Conservation (phyloP, 1,140 invertebrate species). For the Ooceraea biroi region DNA sequence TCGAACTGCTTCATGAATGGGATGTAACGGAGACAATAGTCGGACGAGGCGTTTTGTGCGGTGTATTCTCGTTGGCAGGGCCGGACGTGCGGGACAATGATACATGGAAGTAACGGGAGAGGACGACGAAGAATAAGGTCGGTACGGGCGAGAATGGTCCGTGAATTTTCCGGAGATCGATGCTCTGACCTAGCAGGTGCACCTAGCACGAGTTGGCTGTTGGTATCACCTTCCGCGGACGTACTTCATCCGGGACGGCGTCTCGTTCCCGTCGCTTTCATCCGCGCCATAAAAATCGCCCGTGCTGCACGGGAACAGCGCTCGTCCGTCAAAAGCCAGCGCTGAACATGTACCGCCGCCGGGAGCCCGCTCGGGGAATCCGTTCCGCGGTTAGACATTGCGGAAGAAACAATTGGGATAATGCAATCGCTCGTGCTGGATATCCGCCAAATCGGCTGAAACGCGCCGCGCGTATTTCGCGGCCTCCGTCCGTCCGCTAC, state of each 20-base stretch:
- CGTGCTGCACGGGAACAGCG: slow-evolving; percentile 16
- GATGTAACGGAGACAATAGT: slow-evolving; percentile 55
- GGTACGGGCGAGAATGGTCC: neutral
- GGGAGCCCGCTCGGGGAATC: slow-evolving; percentile 2
- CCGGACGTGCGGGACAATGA: slow-evolving; percentile 56
- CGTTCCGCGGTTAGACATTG: slow-evolving; percentile 35
- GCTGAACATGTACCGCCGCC: slow-evolving; percentile 4
- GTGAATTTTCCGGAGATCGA: slow-evolving; percentile 46
- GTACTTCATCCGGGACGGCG: slow-evolving; percentile 7
- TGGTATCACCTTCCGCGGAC: slow-evolving; percentile 36
- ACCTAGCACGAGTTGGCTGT: neutral
- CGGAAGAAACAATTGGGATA: slow-evolving; percentile 59
- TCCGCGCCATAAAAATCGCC: slow-evolving; percentile 26
- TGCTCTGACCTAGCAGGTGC: too few relatives aligned
- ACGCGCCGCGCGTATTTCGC: neutral
- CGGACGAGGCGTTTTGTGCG: slow-evolving; percentile 40
- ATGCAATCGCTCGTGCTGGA: slow-evolving; percentile 35
- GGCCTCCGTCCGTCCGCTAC: neutral
- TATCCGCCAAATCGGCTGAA: slow-evolving; percentile 5
- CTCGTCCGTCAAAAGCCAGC: slow-evolving; percentile 50
- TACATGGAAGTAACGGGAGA: slow-evolving; percentile 10
- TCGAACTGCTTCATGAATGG: slow-evolving; percentile 47
- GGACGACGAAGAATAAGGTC: slow-evolving; percentile 37
- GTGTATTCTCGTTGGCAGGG: slow-evolving; percentile 34
- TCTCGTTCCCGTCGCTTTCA: neutral